These are phyloP conservation scores for Cantharis rustica DNA, from an alignment of 2,888 invertebrate genomes.

Conservation along the genomic window DNA sequence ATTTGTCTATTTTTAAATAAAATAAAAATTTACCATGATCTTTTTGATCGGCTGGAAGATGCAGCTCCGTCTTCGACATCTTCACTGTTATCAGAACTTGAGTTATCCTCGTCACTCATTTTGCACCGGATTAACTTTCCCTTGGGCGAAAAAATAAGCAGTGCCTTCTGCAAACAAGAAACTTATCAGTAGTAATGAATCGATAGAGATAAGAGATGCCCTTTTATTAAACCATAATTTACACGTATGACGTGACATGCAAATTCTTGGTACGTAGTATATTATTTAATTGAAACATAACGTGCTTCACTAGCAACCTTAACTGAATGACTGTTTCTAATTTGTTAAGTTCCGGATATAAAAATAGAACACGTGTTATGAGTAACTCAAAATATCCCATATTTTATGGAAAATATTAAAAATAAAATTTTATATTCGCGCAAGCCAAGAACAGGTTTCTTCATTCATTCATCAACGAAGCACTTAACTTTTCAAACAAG, in stretches of 20 bases:
- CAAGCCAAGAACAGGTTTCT: neutral
- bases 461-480: neutral
- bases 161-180: no score
- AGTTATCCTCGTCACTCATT: constrained; percentile 19
- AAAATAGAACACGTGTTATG: constrained; percentile 20
- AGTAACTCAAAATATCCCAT: neutral
- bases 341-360: constrained; percentile 23
- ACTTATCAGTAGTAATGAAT: neutral
- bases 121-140: neutral
- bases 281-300: neutral
- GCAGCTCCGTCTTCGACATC: constrained; percentile 26
- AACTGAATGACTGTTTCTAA: constrained; percentile 25
- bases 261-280: neutral
- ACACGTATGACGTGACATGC: neutral
- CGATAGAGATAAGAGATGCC: neutral
- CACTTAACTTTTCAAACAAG: neutral
- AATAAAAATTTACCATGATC: constrained; percentile 24
- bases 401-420: neutral
- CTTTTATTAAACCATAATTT: neutral
- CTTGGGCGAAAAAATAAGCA: neutral
- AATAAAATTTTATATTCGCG: neutral
- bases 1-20: constrained; percentile 10
- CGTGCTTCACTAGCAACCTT: neutral
- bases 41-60: constrained; percentile 15
- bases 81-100: constrained; percentile 27